Base-by-base conservation (phyloP, 2,888 invertebrate species). In the Andrena minutula region DNA sequence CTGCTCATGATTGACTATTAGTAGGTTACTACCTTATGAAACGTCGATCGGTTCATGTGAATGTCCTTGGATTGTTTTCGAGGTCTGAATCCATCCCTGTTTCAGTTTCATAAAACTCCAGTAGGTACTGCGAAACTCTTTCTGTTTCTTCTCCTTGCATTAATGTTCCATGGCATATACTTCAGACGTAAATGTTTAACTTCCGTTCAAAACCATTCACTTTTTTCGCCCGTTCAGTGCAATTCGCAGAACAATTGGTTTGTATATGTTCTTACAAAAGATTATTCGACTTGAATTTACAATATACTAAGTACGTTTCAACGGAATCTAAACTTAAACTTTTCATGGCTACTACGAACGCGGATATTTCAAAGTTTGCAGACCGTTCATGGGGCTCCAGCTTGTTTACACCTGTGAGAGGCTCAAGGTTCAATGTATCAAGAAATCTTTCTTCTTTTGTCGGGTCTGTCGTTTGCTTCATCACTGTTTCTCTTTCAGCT, bases 291-390 rank as follows among this genome's bases (percentile, higher is more conserved):
- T 51, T 16, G 35, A 30, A 35, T 51, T 51, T 61, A 16, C 35
- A 26, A 35, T 7, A 26, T 8, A 32, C 32, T 32, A 35, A 5
- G 10, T 16, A 12, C 47, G 26, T 4, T 7, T 8, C 16, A 16
- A 49, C n/a, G 49, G 51, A 51, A n/a, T 41, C 12, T 41, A 16
- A 4, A 41, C 41, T 41, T 12, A 66, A 51, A 5, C 20, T 10
- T 2, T 41, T 53, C 30, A 74, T 8, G 41, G 16, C 20, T 73
- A 41, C 73, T 26, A 47, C 26, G 16, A 73, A 51, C n/a, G 49
- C 3, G 56, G 16, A 12, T 41, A 32, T 8, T 41, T n/a, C 16
- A 3, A 23, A 8, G 23, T 35, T 60, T 28, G 16, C 20, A 20
- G 20, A 64, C 53, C 32, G 10, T 49, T 76, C 16, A 26, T 47